Base-by-base conservation (phyloP, 1,140 invertebrate species). In the Ceratoteleas bidentatus region DNA sequence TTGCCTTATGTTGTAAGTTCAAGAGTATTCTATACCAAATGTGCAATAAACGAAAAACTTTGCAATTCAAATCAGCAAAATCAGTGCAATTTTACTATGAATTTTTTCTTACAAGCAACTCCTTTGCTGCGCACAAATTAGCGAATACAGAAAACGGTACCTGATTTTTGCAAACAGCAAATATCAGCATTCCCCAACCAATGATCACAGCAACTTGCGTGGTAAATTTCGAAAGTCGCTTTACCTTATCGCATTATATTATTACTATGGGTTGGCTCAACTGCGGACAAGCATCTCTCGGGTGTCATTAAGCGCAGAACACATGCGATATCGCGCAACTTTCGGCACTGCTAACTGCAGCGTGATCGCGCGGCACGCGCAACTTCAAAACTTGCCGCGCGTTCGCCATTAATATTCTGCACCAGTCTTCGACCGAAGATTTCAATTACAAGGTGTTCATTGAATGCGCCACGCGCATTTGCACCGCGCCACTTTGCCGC, bases 401-500 rank as follows among this genome's bases (percentile, higher is more conserved):
- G 13, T 40, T 40, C 34, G 53, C 66, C 40, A 65, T 83, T 83
- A 79, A 76, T 83, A 83, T 83, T 83, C 81, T 50, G 56, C 60
- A 9, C 70, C 54, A 75, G 61, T 76, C 45, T 61, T 61, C 68
- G 64, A 33, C 52, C 68, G 50, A 80, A 76, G 76, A 73, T 84
- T 84, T 77, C 81, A 84, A 84, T 80, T 80, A 75, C 76, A 75
- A 80, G 50, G 81, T 84, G 81, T 77, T 80, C 76, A 77, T 84
- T 84, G 76, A 84, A 77, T 56, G 65, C 33, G 32, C 53, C 10
- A 69, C 38, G 80, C 73, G 64, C 75, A 68, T 64, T 58, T 40
- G 16, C 43, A 6, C 32, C 38, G 36, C 14, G 50, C 54, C 14
- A 64, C 49, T 79, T 79, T 58, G 24, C 43, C 3, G 24, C 57